Evolutionary conservation across 2,113 vertebrate genomes (phyloP), one percentile per base, ranked within the genome.

Genomic region (Elanus axillaris): DNA sequence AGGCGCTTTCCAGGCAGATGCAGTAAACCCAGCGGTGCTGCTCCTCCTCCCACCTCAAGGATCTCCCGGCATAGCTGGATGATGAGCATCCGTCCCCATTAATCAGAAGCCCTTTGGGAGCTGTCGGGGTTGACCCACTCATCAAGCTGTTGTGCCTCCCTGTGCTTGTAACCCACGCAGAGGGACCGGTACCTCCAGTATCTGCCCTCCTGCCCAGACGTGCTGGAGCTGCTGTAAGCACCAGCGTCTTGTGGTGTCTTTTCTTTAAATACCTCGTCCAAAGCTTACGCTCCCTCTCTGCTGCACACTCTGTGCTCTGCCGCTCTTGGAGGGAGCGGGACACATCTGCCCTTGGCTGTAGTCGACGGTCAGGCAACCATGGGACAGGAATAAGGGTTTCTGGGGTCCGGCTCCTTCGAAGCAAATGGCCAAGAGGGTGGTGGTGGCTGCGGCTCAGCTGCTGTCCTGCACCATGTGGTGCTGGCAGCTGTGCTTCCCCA

Each of bases 341-440:
- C 4, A 21, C 1, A 10, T 31, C 34, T 2, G 1, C 62, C 36
- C 48, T 32, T 4, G 22, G 16, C 29, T 55, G 66, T 2, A 34
- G 27, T 55, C 3, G 11, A 66, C 2, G 1, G 5, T 17, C 22
- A 1, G 18, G 18, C n/a, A 40, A 48, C 58, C 0, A 0, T 32
- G 20, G 45, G 34, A 7, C 20, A 3, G 38, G 43, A 50, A 3
- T 3, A 42, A 25, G 43, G n/a, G 16, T n/a, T 58, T 52, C 22
- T 52, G 66, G 36, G 50, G 38, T 75, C 76, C 11, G 1, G 3
- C 40, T 29, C 21, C 29, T 25, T 43, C 5, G 1, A 21, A 53
- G 38, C 19, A 2, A 52, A 29, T 2, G 5, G 14, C 42, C 0
- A 9, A 58, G 48, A 10, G 10, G 26, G 34, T 2, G 48, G 31